Evolutionary conservation across 2,113 vertebrate genomes (phyloP).

Genomic region (Crotalus viridis): DNA sequence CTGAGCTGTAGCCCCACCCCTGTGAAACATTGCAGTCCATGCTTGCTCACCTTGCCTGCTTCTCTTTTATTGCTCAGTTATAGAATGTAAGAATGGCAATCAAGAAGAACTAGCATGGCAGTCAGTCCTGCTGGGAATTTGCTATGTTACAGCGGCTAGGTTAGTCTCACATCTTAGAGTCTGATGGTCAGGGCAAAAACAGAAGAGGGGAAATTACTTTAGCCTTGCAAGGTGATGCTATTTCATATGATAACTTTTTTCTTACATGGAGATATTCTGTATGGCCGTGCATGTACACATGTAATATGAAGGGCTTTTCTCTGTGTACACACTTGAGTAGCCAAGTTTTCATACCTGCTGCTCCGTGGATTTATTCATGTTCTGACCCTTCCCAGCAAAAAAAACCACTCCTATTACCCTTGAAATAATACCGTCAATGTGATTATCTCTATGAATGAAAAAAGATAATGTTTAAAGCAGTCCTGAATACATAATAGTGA

Average conservation of each 20-base stretch:
- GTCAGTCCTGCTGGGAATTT: constrained; percentile 52
- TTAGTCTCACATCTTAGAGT: constrained; percentile 14
- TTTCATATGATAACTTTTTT: background rate
- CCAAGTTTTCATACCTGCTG: background rate
- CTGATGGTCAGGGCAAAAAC: constrained; percentile 26
- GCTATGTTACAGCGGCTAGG: constrained; percentile 17
- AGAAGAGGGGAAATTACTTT: constrained; percentile 36
- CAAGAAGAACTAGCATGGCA: background rate
- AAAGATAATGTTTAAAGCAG: background rate
- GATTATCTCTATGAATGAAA: background rate
- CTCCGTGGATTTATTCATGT: background rate
- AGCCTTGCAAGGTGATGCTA: constrained; percentile 38
- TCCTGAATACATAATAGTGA: background rate
- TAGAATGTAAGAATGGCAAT: constrained; percentile 21
- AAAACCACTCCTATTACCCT: background rate
- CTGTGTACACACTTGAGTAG: background rate
- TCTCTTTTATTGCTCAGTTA: background rate
- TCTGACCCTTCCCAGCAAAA: background rate
- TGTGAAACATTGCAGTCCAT: constrained; percentile 10
- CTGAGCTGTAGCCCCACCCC: background rate
- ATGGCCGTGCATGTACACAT: background rate
- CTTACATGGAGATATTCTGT: background rate
- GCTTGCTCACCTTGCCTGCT: constrained; percentile 27
- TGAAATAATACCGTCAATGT: background rate
- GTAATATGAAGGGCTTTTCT: background rate